Evolutionary conservation across 2,797 vertebrate species (phyloP), one percentile per base, ranked within the genome.

Genomic region (Sebastes wilsoni): DNA sequence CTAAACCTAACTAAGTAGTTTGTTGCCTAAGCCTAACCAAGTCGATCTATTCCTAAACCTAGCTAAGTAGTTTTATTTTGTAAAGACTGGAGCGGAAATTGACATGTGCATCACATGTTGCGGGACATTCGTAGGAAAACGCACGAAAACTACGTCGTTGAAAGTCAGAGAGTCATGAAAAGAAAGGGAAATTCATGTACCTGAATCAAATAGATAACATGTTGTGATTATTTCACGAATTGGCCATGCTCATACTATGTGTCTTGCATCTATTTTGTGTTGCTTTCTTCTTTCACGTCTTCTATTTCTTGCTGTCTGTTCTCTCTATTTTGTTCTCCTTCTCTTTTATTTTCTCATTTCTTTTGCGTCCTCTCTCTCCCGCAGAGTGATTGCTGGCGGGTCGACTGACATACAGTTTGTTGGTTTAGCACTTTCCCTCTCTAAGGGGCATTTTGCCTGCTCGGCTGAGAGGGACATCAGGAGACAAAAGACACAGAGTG

Each of bases 351-450:
- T 66, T 58, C 13, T 52, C 4, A 13, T n/a, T 56, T 34, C 13
- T 14, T 25, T 23, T 4, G 8, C 8, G 2, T 56, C 59, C 22
- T 60, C 49, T 42, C 30, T 55, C 36, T 66, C 30, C 62, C 73
- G 62, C 55, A 62, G 76, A 86, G 20, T 52, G 60, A 76, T 42
- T 38, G 67, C 66, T 87, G 88, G 87, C 87, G 91, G 88, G 76
- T 85, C n/a, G 23, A 30, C 68, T 38, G 36, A 38, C 36, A 38
- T 38, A 38, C 36, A 61, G 23, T 38, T 75, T 90, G 88, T 88
- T 92, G 79, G 66, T 75, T 79, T 90, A 89, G 85, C 83, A 38
- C 78, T 88, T 90, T 90, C 85, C 89, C 80, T 92, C 93, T 79
- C 13, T 13, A 32, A 56, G 80, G 91, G 93, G 90, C 92, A 94